phyloP scores from a whole-genome alignment of 2,888 invertebrate genomes.

The Mermis nigrescens region DNA sequence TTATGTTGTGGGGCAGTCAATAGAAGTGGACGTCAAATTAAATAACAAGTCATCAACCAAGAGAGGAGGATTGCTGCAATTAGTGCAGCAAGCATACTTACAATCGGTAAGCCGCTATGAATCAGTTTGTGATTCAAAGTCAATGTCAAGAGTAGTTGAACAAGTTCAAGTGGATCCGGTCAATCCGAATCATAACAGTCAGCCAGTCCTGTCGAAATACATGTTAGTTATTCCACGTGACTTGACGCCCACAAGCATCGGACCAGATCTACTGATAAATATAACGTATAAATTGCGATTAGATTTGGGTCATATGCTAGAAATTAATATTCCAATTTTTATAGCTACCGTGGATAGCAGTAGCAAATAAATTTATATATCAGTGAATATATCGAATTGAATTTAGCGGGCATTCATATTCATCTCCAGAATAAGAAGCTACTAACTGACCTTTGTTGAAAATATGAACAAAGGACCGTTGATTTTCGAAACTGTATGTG shows the following conservation, averaged over 20 bases:
- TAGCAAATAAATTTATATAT: too few relatives aligned
- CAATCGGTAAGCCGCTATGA: conserved; percentile 3
- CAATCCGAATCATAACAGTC: neutral
- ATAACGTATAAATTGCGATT: neutral
- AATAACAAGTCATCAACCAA: neutral
- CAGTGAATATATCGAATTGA: too few relatives aligned
- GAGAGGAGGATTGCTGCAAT: neutral
- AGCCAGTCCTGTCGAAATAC: neutral
- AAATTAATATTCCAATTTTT: neutral
- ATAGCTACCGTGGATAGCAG: neutral
- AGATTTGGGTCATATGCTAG: neutral
- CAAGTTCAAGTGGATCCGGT: neutral
- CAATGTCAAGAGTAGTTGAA: neutral
- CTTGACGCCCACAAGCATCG: neutral
- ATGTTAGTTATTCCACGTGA: neutral
- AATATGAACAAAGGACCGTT: too few relatives aligned
- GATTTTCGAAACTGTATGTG: too few relatives aligned
- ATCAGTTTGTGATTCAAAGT: neutral
- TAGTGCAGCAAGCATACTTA: neutral
- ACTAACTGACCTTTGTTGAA: too few relatives aligned
- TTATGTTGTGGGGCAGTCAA: neutral
- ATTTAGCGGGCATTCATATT: too few relatives aligned
- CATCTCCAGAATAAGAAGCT: too few relatives aligned
- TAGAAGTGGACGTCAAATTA: neutral
- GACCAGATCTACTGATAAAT: neutral